Conservation (phyloP, 2,113 vertebrate genomes). For the Protobothrops mucrosquamatus region DNA sequence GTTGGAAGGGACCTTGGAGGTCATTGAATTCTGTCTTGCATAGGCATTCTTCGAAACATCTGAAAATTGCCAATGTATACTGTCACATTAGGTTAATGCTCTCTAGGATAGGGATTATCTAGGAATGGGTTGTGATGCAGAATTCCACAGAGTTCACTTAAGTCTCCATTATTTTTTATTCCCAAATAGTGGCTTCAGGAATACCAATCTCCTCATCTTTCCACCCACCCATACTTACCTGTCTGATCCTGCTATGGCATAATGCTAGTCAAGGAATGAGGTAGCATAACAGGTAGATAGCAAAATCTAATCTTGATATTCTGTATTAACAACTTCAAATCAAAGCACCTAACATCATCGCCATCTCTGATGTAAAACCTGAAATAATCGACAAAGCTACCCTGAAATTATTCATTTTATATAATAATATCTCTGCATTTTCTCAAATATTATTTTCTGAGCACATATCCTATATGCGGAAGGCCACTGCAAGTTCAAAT, state of each 20-base stretch:
- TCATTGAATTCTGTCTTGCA: neutral
- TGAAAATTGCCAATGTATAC: neutral
- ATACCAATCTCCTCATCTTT: neutral
- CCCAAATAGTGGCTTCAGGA: neutral
- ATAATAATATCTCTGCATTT: neutral
- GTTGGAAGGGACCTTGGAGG: too few relatives aligned
- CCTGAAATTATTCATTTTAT: neutral
- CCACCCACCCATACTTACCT: neutral
- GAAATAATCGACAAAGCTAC: neutral
- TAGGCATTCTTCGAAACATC: neutral
- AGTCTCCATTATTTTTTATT: neutral
- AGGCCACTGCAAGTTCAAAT: neutral
- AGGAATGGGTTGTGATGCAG: neutral
- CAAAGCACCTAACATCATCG: neutral
- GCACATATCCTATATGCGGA: neutral
- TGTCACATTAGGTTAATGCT: neutral
- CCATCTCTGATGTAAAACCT: neutral
- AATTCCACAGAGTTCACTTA: neutral
- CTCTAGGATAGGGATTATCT: neutral
- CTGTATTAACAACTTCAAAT: neutral
- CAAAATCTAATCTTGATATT: neutral
- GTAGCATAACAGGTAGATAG: neutral
- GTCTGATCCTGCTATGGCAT: neutral
- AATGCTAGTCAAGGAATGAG: neutral
- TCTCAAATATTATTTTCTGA: neutral